Conservation (phyloP, 2,113 vertebrate genomes). For the Ceyx margarethae region DNA sequence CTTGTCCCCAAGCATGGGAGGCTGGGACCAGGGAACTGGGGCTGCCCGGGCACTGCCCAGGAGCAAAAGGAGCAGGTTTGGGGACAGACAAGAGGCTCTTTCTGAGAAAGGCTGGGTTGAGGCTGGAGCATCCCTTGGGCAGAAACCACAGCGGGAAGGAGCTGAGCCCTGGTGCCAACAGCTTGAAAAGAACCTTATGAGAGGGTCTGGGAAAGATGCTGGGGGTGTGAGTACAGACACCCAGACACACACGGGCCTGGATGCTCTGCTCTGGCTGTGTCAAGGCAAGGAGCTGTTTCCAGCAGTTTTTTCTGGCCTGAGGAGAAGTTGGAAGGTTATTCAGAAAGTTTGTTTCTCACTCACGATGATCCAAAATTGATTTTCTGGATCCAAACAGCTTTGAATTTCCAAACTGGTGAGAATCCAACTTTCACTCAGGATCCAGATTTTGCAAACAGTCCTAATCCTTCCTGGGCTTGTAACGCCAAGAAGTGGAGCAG, state of each 20-base stretch:
- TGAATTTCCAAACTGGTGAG: neutral
- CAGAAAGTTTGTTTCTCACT: neutral
- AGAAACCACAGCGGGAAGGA: neutral
- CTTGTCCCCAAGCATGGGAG: fast-evolving
- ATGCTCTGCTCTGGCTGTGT: neutral
- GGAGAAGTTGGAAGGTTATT: neutral
- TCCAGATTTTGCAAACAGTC: neutral
- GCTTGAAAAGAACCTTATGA: neutral
- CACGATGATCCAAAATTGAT: neutral
- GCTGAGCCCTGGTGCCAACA: neutral
- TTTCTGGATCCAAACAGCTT: neutral
- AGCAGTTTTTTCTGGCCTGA: neutral
- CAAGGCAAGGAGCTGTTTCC: neutral
- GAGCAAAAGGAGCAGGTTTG: neutral
- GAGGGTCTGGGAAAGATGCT: neutral
- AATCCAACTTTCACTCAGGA: neutral
- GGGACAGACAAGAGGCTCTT: neutral
- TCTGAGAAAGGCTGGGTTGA: neutral
- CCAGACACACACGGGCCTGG: neutral
- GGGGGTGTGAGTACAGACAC: neutral
- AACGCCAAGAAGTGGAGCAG: fast-evolving
- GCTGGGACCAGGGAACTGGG: neutral
- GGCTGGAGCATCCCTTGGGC: neutral
- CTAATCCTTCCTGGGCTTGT: neutral
- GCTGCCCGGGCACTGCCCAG: neutral